Conservation (phyloP, 2,113 vertebrate species). For the Corvus hawaiiensis region DNA sequence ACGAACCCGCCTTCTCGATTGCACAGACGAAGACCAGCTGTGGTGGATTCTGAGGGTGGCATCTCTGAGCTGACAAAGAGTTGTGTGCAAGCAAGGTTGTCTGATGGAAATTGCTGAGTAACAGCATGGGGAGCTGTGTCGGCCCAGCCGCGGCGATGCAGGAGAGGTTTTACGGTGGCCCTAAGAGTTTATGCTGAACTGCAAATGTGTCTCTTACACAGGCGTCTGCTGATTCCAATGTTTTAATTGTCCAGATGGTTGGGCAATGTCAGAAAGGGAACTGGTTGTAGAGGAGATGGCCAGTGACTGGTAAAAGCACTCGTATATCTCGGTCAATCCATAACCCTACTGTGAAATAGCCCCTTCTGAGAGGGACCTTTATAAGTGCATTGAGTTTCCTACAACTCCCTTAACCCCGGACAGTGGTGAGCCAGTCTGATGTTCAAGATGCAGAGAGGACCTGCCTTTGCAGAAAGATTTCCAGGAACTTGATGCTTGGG, state of each 20-base stretch:
- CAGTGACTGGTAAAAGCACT: conserved; percentile 45
- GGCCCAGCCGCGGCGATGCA: conserved; percentile 24
- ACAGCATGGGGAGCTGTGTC: conserved; percentile 49
- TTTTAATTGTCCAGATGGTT: not conserved
- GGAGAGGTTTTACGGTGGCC: conserved; percentile 34
- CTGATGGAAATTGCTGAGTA: conserved; percentile 46
- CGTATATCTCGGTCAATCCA: conserved; percentile 19
- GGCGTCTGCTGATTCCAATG: conserved; percentile 5
- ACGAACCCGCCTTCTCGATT: conserved; percentile 57
- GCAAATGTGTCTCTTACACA: not conserved
- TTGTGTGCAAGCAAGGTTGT: conserved; percentile 10
- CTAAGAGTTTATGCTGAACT: conserved; percentile 27
- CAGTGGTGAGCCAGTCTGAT: not conserved
- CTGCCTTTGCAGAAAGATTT: not conserved
- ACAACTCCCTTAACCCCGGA: not conserved
- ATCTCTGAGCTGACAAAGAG: conserved; percentile 40
- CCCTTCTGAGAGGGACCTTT: conserved; percentile 37
- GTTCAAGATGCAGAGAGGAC: not conserved
- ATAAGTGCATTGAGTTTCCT: conserved; percentile 39
- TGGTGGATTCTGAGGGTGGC: conserved; percentile 59
- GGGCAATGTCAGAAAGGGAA: conserved; percentile 36
- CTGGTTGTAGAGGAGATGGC: conserved; percentile 18
- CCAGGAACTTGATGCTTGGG: not conserved
- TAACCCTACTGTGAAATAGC: conserved; percentile 45
- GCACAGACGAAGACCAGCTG: conserved; percentile 46